Percentiles rank a stretch among this genome's conserved stretches.
These are phyloP conservation scores for Sisyra terminalis DNA, from an alignment of 2,888 invertebrate genomes.

Conservation along the genomic window DNA sequence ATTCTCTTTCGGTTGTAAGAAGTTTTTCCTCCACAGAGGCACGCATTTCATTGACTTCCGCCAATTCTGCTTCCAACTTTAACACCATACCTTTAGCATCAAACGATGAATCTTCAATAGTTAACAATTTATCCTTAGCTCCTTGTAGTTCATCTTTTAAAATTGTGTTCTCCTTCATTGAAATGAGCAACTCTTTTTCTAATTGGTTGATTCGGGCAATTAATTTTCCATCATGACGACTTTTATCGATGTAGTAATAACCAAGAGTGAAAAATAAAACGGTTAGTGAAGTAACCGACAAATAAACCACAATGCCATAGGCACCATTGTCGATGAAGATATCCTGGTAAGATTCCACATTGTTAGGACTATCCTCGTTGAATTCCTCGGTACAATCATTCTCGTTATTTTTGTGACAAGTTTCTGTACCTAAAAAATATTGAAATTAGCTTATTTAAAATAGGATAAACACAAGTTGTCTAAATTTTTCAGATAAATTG, in stretches of 20 bases:
- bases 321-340: conserved; percentile 14
- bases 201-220: conserved; percentile 49
- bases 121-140: conserved; percentile 39
- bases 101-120: conserved; percentile 53
- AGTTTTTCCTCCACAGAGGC: conserved; percentile 48
- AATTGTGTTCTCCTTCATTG: conserved; percentile 45
- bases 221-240: conserved; percentile 49
- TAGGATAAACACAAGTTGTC: too few species aligned
- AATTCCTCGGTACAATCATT: not conserved
- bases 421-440: conserved; percentile 2
- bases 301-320: conserved; percentile 37
- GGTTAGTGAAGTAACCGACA: conserved; percentile 50
- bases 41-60: conserved; percentile 30
- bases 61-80: conserved; percentile 46
- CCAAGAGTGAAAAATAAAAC: conserved; percentile 57
- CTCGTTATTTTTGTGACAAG: not conserved
- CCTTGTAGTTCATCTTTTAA: conserved; percentile 42
- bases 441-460: too few species aligned
- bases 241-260: conserved; percentile 63
- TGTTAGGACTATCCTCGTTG: too few species aligned
- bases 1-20: conserved; percentile 48
- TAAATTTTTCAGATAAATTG: too few species aligned
- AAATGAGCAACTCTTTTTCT: conserved; percentile 40
- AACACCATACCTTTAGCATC: conserved; percentile 56
- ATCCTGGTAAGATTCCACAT: too few species aligned